These are phyloP conservation scores for mouse (Mus musculus) DNA, from an alignment of 2,113 vertebrate genomes.

Conservation along the genomic window DNA sequence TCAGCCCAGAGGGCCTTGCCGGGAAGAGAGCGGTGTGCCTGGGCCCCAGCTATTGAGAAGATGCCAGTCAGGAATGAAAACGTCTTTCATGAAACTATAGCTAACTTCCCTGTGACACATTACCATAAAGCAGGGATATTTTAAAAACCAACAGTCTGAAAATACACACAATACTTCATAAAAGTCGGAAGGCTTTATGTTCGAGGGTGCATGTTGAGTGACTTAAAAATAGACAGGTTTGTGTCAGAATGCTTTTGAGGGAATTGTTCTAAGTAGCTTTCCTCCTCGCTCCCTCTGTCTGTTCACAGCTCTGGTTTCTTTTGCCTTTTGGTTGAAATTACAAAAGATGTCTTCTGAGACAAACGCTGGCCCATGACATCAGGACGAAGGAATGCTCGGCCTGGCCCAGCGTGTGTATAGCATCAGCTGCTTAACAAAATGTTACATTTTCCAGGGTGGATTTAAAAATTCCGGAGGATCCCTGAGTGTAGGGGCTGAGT, in stretches of 20 bases:
- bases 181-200: constrained; percentile 80
- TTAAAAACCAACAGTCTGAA: constrained; percentile 84
- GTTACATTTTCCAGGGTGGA: constrained; percentile 83
- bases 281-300: constrained; percentile 9
- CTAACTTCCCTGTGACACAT: constrained; percentile 88
- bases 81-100: constrained; percentile 90
- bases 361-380: constrained; percentile 89
- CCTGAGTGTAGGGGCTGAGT: constrained; percentile 20
- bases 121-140: constrained; percentile 86
- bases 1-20: constrained; percentile 88
- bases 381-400: constrained; percentile 88
- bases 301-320: constrained; percentile 88
- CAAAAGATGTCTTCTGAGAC: constrained; percentile 91
- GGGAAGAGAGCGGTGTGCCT: constrained; percentile 88
- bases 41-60: constrained; percentile 90
- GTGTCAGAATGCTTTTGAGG: constrained; percentile 80
- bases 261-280: constrained; percentile 79
- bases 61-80: constrained; percentile 92
- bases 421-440: constrained; percentile 87
- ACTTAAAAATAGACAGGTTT: constrained; percentile 81
- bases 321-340: constrained; percentile 89
- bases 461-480: constrained; percentile 78
- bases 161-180: constrained; percentile 82
- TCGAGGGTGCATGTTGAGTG: constrained; percentile 74
- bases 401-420: constrained; percentile 83